These are phyloP conservation scores for Channallabes apus DNA, from an alignment of 2,797 vertebrate species.

Conservation along the genomic window DNA sequence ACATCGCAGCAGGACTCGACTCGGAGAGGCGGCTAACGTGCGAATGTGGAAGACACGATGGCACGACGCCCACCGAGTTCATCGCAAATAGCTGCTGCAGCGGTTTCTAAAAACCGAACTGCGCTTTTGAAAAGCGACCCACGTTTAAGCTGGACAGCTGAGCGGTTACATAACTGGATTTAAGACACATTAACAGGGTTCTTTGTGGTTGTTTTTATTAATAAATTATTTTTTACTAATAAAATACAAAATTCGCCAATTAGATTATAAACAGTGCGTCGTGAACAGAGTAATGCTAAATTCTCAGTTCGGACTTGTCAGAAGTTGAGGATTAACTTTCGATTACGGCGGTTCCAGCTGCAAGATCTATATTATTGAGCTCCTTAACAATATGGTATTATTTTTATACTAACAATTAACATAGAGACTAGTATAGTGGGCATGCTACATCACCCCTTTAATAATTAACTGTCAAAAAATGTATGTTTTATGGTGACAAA, in stretches of 20 bases:
- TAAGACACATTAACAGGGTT: not conserved
- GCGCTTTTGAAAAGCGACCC: conserved; percentile 16
- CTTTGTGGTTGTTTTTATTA: not conserved
- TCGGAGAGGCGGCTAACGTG: conserved; percentile 30
- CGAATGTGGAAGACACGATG: conserved; percentile 8
- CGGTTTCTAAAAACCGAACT: conserved; percentile 15
- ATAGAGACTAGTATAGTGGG: not conserved
- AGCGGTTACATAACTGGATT: conserved; percentile 19
- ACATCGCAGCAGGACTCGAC: conserved; percentile 33
- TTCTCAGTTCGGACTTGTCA: not conserved
- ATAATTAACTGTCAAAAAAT: not conserved
- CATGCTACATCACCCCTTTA: not conserved
- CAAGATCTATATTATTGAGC: not conserved
- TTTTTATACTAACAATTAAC: not conserved
- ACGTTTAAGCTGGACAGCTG: not conserved
- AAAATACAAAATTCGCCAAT: not conserved
- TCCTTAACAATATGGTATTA: not conserved
- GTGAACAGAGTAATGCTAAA: not conserved
- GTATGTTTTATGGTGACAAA: too few species aligned
- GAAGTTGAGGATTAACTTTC: not conserved
- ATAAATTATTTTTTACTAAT: not conserved
- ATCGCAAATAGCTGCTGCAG: conserved; percentile 21
- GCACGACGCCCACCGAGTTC: conserved; percentile 12
- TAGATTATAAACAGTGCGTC: not conserved
- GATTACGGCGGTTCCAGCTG: not conserved